A percentile compares a stretch with the other conserved stretches of the same genome.
These are phyloP conservation scores for Argyra leucocephala DNA, from an alignment of 2,888 invertebrate genomes.

Conservation along the genomic window DNA sequence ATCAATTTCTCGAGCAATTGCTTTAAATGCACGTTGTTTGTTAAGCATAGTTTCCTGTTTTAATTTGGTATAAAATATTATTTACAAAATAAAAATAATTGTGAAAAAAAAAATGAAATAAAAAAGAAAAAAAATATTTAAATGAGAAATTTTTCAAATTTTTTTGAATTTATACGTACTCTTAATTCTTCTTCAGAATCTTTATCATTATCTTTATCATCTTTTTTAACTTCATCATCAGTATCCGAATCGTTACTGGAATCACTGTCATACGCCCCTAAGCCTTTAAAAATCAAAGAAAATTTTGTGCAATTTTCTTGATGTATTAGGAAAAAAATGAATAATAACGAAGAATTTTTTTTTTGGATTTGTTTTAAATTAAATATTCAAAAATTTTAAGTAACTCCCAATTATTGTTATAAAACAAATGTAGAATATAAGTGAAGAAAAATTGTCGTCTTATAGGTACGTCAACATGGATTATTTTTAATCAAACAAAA, in stretches of 20 bases:
- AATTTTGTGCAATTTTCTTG: conserved; percentile 32
- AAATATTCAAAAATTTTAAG: too few species aligned
- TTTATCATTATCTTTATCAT: conserved; percentile 45
- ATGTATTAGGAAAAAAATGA: too few species aligned
- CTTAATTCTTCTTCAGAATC: conserved; percentile 66
- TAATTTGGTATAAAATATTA: conserved; percentile 6
- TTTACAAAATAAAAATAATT: conserved; percentile 9
- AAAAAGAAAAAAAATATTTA: neutral
- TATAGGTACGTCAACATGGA: too few species aligned
- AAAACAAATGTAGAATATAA: too few species aligned
- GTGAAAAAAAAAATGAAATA: neutral
- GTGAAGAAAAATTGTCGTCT: too few species aligned
- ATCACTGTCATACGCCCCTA: conserved; percentile 69
- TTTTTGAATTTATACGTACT: conserved; percentile 41
- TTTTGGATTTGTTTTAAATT: too few species aligned
- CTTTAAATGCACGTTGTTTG: conserved; percentile 20
- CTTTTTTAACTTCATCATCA: conserved; percentile 34
- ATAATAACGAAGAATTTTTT: too few species aligned
- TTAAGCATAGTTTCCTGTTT: conserved; percentile 20
- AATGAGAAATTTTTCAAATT: neutral
- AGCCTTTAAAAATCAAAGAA: conserved; percentile 52
- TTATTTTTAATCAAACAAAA: too few species aligned
- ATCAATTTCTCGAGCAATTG: conserved; percentile 22
- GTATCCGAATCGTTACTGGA: conserved; percentile 50
- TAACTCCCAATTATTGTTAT: too few species aligned